Evolutionary conservation across 2,888 invertebrate species (phyloP).

Genomic region (Phengaris alcon): DNA sequence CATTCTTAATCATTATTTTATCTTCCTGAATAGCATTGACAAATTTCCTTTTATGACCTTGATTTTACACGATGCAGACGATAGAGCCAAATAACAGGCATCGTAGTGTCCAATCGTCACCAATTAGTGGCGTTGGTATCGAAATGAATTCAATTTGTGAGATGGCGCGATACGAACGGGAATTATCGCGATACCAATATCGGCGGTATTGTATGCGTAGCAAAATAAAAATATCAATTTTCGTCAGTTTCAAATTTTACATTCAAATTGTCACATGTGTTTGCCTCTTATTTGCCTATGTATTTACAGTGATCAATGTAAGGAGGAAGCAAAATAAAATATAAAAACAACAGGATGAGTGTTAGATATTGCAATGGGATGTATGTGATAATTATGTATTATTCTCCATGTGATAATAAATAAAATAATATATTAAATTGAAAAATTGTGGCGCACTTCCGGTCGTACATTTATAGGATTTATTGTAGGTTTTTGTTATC

Average conservation of each 20-base stretch:
- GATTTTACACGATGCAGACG: slow-evolving; percentile 5
- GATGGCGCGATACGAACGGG: slow-evolving; percentile 32
- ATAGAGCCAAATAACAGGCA: slow-evolving; percentile 16
- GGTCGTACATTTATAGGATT: no score
- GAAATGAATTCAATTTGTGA: slow-evolving; percentile 55
- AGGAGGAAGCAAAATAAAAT: no score
- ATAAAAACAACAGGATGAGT: no score
- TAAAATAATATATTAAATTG: no score
- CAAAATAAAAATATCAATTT: slow-evolving; percentile 18
- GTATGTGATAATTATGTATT: no score
- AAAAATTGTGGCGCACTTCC: no score
- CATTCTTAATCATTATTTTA: background rate
- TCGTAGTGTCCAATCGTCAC: slow-evolving; percentile 41
- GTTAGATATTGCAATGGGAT: no score
- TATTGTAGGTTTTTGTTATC: no score
- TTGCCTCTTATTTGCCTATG: no score
- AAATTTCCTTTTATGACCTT: background rate
- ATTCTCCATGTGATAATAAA: no score
- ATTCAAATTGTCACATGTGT: background rate
- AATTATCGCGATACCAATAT: slow-evolving; percentile 36
- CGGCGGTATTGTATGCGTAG: slow-evolving; percentile 35
- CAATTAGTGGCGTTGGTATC: slow-evolving; percentile 52
- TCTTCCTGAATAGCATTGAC: background rate
- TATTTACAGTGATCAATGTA: no score
- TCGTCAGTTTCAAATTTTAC: slow-evolving; percentile 1